These are phyloP conservation scores for Portevinia maculata DNA, from an alignment of 2,888 invertebrate genomes.

Conservation along the genomic window DNA sequence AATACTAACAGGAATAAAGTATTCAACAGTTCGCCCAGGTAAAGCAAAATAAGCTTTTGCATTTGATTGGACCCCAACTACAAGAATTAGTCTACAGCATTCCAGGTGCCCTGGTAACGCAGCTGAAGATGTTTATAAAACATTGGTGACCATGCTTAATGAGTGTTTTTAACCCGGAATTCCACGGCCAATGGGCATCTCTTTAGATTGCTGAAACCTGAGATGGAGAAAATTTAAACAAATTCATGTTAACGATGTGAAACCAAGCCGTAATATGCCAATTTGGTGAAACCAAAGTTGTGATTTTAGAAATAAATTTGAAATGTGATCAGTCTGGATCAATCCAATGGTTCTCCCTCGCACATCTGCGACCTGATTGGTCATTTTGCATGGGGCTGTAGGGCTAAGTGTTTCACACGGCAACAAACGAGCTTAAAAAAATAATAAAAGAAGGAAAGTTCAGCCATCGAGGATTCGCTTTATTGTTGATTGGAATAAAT, in stretches of 20 bases:
- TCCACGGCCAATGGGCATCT: conserved; percentile 76
- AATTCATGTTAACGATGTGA: conserved; percentile 76
- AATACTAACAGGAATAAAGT: no score
- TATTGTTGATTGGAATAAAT: background rate
- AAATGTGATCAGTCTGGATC: conserved; percentile 47
- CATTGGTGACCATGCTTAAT: no score
- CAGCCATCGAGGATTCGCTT: conserved; percentile 3
- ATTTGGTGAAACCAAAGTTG: conserved; percentile 48
- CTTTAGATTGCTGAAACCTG: conserved; percentile 76
- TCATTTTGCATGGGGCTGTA: background rate
- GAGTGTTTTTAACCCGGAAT: conserved; percentile 58
- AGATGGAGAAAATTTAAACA: conserved; percentile 77
- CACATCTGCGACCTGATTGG: background rate
- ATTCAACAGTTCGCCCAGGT: no score
- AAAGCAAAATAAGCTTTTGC: no score
- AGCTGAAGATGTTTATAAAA: no score
- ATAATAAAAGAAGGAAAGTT: background rate
- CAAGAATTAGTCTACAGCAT: no score
- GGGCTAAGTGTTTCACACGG: background rate
- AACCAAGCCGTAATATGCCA: conserved; percentile 54
- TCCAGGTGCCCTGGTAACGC: no score
- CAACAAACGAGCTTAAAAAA: background rate
- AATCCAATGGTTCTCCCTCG: background rate
- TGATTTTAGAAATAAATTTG: conserved; percentile 66
- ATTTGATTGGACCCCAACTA: no score